Conservation (phyloP, 2,797 vertebrate genomes). For the Schizopygopsis pylzovi region DNA sequence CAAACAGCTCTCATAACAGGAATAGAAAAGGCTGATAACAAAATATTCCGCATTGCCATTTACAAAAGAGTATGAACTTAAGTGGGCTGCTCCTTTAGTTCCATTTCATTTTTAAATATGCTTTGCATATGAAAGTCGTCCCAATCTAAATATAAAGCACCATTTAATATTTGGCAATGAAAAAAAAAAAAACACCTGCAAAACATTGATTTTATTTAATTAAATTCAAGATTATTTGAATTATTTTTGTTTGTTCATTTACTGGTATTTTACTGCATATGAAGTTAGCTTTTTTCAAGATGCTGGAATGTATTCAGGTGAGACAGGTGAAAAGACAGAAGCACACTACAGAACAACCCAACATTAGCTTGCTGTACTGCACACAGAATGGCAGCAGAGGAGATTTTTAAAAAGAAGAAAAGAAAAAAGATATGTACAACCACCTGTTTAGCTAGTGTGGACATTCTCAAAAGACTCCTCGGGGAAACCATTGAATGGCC, state of each 20-base stretch:
- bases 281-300: constrained; percentile 80
- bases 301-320: constrained; percentile 98
- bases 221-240: constrained; percentile 77
- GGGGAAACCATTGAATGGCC: constrained; percentile 93
- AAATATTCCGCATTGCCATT: constrained; percentile 99
- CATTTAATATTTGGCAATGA: constrained; percentile 99
- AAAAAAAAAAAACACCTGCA: constrained; percentile 87
- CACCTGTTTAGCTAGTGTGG: constrained; percentile 88
- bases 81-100: constrained; percentile 91
- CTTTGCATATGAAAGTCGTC: constrained; percentile 99
- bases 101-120: constrained; percentile 89
- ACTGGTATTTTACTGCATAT: constrained; percentile 97
- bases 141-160: constrained; percentile 99
- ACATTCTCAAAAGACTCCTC: constrained; percentile 84
- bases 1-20: constrained; percentile 99
- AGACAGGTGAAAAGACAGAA: constrained; percentile 91
- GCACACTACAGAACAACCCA: constrained; percentile 99
- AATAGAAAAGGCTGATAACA: constrained; percentile 99
- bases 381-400: constrained; percentile 94
- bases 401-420: constrained; percentile 71
- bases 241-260: constrained; percentile 70
- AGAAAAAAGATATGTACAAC: constrained; percentile 98
- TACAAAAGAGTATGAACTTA: constrained; percentile 99
- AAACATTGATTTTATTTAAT: constrained; percentile 81
- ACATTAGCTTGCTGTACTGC: constrained; percentile 99